phyloP scores from a whole-genome alignment of 2,888 invertebrate species.

The Hirtodrosophila histrioides region DNA sequence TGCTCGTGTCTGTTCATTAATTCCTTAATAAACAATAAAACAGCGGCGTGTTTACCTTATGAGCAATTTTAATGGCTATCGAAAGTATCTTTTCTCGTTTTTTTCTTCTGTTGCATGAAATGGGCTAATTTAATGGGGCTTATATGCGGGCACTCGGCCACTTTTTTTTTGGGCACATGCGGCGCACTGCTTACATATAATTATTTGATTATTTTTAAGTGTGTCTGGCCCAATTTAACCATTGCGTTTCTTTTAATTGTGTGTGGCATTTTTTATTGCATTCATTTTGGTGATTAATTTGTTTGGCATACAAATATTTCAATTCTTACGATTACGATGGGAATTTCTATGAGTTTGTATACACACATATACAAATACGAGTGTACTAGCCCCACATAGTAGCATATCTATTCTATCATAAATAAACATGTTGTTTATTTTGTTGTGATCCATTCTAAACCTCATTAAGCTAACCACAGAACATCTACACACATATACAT shows the following conservation, averaged over 20 bases:
- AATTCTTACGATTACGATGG: constrained; percentile 1
- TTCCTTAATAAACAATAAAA: constrained; percentile 75
- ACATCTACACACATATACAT: constrained; percentile 3
- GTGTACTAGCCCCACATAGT: background rate
- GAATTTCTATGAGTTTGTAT: background rate
- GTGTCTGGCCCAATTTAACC: constrained; percentile 60
- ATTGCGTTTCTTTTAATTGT: constrained; percentile 52
- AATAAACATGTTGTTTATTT: constrained; percentile 51
- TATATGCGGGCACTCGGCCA: constrained; percentile 55
- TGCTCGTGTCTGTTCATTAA: constrained; percentile 56
- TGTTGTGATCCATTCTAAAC: constrained; percentile 64
- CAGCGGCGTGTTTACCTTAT: constrained; percentile 71
- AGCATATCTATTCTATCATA: constrained; percentile 21
- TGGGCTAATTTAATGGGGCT: constrained; percentile 59
- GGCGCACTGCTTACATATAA: constrained; percentile 56
- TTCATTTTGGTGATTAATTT: constrained; percentile 48
- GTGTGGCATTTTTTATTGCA: constrained; percentile 57
- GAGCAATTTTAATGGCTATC: constrained; percentile 67
- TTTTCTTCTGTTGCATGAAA: constrained; percentile 40
- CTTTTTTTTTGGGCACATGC: constrained; percentile 40
- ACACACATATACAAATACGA: too few relatives aligned
- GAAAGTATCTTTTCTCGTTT: constrained; percentile 29
- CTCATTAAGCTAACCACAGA: constrained; percentile 53
- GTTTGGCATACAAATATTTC: constrained; percentile 30
- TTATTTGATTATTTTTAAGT: constrained; percentile 73